Base-by-base conservation (phyloP, 2,113 vertebrate species). In the Theropithecus gelada region DNA sequence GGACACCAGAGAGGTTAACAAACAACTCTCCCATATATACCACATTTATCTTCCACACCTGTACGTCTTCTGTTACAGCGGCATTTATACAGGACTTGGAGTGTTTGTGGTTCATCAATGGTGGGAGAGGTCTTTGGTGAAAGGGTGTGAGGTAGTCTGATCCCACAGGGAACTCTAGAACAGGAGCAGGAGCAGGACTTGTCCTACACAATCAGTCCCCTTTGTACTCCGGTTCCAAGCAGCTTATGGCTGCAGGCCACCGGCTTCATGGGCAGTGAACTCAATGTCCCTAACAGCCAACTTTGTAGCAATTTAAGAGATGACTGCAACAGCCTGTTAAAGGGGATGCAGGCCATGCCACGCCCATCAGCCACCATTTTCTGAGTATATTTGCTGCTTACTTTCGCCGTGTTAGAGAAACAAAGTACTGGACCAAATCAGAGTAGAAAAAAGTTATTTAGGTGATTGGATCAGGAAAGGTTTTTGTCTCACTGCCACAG, bases 261-360 rank as follows among this genome's bases (percentile, higher is more conserved):
- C 70, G 52, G 52, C 8, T 79, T 8, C 22, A 18, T 9, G 18
- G 2, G 9, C 8, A 35, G 32, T 13, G 2, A 79, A n/a, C 25
- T 68, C 48, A 82, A n/a, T 12, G 5, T n/a, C 81, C n/a, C 86
- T 59, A 8, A n/a, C 9, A 88, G 48, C 14, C 50, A 61, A 16
- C 22, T 48, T 70, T 13, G 17, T 27, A 50, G 17, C 17, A 55
- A 40, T 14, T 35, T 25, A 38, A 9, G 27, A 11, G 23, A 40
- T 11, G 14, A 2, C 17, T 57, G 5, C 2, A 12, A 50, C 35
- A 11, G 13, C 59, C 43, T 8, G 17, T 40, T 40, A 25, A 52
- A 40, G 5, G n/a, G 27, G 25, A 20, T 8, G 3, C 2, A 40
- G 30, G 20, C 1, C 1, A 50, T 25, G 6, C 30, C 1, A 50